These are phyloP conservation scores for Phylloscopus collybita DNA, from an alignment of 2,797 vertebrate species.

Conservation along the genomic window DNA sequence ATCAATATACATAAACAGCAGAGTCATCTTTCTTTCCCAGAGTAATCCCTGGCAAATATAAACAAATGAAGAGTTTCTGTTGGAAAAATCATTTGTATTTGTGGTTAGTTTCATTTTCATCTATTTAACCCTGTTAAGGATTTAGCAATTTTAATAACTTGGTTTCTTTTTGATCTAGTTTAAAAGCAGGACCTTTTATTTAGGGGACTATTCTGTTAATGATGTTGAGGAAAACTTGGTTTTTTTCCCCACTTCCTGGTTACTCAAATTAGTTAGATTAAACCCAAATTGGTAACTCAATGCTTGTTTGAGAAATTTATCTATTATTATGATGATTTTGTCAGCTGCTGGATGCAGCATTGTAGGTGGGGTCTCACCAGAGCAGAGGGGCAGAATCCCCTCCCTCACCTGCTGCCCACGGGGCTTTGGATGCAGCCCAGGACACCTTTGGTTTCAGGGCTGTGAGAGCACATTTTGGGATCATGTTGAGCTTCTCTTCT, in stretches of 20 bases:
- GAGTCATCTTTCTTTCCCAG: background rate
- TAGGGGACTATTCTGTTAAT: background rate
- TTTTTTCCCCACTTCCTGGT: background rate
- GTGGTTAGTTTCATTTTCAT: background rate
- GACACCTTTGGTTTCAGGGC: too few relatives aligned
- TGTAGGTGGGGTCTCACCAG: background rate
- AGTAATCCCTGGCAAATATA: background rate
- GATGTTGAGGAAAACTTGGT: background rate
- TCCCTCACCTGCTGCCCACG: background rate
- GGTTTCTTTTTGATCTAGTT: fast-evolving
- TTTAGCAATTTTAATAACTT: background rate
- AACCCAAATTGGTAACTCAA: background rate
- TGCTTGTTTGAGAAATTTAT: background rate
- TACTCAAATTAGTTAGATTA: background rate
- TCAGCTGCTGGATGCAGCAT: background rate
- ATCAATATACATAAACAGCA: background rate
- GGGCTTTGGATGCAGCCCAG: background rate
- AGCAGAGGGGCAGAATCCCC: background rate
- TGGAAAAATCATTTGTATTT: background rate
- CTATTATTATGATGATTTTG: background rate
- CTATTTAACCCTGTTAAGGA: background rate
- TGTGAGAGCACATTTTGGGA: background rate
- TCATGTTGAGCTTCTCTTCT: background rate
- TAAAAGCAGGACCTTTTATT: background rate
- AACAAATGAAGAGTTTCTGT: background rate